Base-by-base conservation (phyloP, 2,113 vertebrate species). In the Entomyzon cyanotis region DNA sequence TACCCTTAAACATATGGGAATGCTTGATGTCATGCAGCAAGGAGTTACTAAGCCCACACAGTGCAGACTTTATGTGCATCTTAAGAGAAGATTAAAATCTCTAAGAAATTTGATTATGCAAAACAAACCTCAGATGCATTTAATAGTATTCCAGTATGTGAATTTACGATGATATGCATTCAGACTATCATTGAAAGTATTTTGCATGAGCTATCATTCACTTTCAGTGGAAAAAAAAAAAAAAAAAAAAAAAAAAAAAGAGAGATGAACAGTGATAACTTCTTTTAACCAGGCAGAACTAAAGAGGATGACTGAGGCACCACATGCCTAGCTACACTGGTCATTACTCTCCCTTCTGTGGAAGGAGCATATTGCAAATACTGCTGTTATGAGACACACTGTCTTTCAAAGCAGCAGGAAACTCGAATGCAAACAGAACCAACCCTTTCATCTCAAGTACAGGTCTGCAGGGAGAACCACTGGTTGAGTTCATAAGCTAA, bases 331-430 rank as follows among this genome's bases (percentile, higher is more conserved):
- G 52, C 52, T 84, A 39, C 49, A 60, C 9, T 41, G 41, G n/a
- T 50, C 84, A 71, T 75, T 68, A 70, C 28, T 35, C 22, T 93
- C 37, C 37, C 42, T 64, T 75, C 53, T 41, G 20, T 27, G 42
- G 46, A 46, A 87, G 59, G 16, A 62, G 59, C 50, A 49, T 22
- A 24, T 17, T 39, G 59, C 23, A 85, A 87, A 17, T 17, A 47
- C 23, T 81, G 91, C 86, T 93, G 60, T 50, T 90, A 37, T 1
- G 25, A 90, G 87, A 52, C 39, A 82, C 28, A 62, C 49, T 5
- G 2, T 14, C 56, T 83, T 85, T 87, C 71, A 93, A 74, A 94
- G 63, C 71, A 77, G 71, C 39, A 86, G 93, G 71, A 87, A 88
- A 74, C 50, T 18, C 2, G 0, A 76, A 89, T 73, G 24, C 44